Conservation (phyloP, 2,113 vertebrate genomes). For the Pelmatolapia mariae region DNA sequence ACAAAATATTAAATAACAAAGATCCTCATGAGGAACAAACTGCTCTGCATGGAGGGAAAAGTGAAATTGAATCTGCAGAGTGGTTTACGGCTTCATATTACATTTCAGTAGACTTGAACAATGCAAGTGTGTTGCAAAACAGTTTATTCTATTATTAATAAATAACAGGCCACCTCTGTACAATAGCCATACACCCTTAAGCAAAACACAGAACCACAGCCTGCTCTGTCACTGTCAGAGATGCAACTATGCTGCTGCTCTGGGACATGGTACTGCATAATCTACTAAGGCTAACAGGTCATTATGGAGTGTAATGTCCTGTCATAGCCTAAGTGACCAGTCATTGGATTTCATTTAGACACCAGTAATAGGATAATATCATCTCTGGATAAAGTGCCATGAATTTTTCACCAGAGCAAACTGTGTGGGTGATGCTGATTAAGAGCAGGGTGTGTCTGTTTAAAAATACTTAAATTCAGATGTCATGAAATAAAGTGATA, state of each 20-base stretch:
- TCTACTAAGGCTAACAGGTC: slow-evolving; percentile 44
- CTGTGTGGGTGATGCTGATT: neutral
- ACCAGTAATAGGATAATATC: neutral
- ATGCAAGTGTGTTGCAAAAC: neutral
- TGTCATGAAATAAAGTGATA: neutral
- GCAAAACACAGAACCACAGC: slow-evolving; percentile 4
- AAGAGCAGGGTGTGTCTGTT: neutral
- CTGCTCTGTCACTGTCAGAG: slow-evolving; percentile 40
- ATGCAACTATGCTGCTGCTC: slow-evolving; percentile 1
- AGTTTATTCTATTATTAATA: slow-evolving; percentile 30
- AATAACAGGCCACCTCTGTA: slow-evolving; percentile 14
- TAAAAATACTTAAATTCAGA: neutral
- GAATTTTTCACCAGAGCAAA: neutral
- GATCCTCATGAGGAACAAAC: neutral
- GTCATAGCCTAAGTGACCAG: slow-evolving; percentile 15
- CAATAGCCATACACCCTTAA: slow-evolving; percentile 21
- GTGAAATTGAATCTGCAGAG: neutral
- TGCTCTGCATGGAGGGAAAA: neutral
- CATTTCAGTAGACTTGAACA: neutral
- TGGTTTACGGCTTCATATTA: neutral
- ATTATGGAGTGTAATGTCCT: slow-evolving; percentile 38
- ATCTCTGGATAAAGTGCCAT: neutral
- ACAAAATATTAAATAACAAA: neutral
- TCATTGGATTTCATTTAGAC: slow-evolving; percentile 15
- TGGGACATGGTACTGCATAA: slow-evolving; percentile 20